Conservation (phyloP, 2,888 invertebrate genomes). For the Caradrina kadenii region DNA sequence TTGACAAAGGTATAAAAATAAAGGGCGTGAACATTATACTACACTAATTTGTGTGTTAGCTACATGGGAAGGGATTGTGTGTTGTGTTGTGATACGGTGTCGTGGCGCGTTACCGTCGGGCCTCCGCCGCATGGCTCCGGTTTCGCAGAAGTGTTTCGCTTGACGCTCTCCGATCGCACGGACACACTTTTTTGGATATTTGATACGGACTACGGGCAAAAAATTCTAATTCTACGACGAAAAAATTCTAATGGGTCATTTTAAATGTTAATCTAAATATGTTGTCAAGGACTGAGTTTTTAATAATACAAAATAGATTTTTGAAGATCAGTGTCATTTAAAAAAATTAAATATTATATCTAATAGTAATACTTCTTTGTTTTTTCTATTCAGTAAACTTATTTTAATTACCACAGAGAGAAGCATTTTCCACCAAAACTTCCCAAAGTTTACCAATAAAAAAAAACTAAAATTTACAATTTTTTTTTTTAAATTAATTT, state of each 20-base stretch:
- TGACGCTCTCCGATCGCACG: constrained; percentile 80
- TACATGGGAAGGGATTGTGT: constrained; percentile 85
- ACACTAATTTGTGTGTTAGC: constrained; percentile 86
- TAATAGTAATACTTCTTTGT: too few relatives aligned
- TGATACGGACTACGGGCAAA: constrained; percentile 53
- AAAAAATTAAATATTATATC: neutral
- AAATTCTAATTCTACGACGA: constrained; percentile 19
- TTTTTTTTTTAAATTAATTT: too few relatives aligned
- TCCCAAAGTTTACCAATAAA: neutral
- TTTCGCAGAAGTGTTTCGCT: constrained; percentile 88
- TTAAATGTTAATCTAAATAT: constrained; percentile 1
- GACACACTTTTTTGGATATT: constrained; percentile 72
- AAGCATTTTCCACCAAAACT: neutral
- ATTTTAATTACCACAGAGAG: neutral
- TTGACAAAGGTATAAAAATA: constrained; percentile 81
- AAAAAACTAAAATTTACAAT: too few relatives aligned
- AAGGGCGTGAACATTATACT: constrained; percentile 86
- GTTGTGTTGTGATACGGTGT: constrained; percentile 85
- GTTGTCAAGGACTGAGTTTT: neutral
- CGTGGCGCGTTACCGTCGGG: constrained; percentile 79
- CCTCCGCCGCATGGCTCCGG: constrained; percentile 74
- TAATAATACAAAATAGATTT: neutral
- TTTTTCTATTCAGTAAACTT: neutral
- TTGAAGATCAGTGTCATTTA: neutral
- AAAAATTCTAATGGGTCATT: constrained; percentile 14